phyloP scores from a whole-genome alignment of 2,797 vertebrate species.

The Nyctalus aviator region DNA sequence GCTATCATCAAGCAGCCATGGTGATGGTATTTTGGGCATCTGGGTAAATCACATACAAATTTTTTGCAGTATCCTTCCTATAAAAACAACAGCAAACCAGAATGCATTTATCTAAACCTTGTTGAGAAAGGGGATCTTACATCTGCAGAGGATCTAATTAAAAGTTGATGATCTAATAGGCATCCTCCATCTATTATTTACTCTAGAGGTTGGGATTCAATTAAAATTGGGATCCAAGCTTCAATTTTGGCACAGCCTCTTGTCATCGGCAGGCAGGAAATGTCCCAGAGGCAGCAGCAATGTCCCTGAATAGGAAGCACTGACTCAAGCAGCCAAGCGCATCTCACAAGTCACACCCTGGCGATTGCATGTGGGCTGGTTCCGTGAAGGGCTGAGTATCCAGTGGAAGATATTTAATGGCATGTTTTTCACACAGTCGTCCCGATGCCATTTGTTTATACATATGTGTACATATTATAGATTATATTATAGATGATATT shows the following conservation, averaged over 20 bases:
- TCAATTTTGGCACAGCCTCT: slow-evolving; percentile 83
- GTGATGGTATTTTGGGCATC: slow-evolving; percentile 66
- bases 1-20: slow-evolving; percentile 70
- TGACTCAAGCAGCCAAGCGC: slow-evolving; percentile 42
- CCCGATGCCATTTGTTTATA: background rate
- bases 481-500: background rate
- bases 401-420: background rate
- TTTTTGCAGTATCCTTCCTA: slow-evolving; percentile 70
- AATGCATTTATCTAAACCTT: slow-evolving; percentile 83
- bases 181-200: slow-evolving; percentile 85
- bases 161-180: slow-evolving; percentile 89
- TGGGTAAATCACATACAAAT: slow-evolving; percentile 64
- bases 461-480: background rate
- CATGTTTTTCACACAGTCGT: background rate
- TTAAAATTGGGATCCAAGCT: slow-evolving; percentile 85
- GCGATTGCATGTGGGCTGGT: background rate
- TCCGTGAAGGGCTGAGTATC: background rate
- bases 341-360: background rate
- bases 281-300: slow-evolving; percentile 58
- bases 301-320: background rate
- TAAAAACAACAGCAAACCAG: slow-evolving; percentile 83
- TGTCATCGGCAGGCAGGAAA: slow-evolving; percentile 64
- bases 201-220: slow-evolving; percentile 85
- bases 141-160: slow-evolving; percentile 88
- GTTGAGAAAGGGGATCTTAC: slow-evolving; percentile 81